phyloP scores from a whole-genome alignment of 1,140 invertebrate genomes.

The Lanistes nyassanus region DNA sequence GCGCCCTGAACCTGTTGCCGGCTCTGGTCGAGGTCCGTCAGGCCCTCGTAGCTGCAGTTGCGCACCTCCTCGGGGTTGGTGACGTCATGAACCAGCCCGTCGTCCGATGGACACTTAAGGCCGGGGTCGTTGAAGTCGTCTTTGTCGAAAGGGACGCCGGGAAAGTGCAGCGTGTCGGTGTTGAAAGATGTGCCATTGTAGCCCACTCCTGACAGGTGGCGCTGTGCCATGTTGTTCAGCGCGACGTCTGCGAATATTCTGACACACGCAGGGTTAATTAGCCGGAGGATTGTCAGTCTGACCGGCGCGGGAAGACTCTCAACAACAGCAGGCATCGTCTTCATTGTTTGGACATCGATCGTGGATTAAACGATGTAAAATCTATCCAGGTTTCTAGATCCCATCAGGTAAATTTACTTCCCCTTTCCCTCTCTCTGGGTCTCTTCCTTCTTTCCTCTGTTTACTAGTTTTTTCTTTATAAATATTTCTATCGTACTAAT shows the following conservation, averaged over 20 bases:
- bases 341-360: conserved; percentile 19
- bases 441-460: no score
- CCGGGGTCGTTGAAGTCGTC: conserved; percentile 36
- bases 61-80: conserved; percentile 60
- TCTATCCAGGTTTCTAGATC: background rate
- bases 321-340: conserved; percentile 43
- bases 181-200: conserved; percentile 54
- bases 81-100: conserved; percentile 52
- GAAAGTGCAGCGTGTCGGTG: conserved; percentile 59
- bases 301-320: conserved; percentile 35
- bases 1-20: conserved; percentile 57
- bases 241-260: conserved; percentile 44
- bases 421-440: no score
- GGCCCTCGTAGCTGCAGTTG: conserved; percentile 77
- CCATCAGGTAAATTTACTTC: no score
- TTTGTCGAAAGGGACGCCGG: conserved; percentile 68
- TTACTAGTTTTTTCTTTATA: no score
- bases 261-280: background rate
- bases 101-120: conserved; percentile 10
- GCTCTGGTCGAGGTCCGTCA: conserved; percentile 79
- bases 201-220: conserved; percentile 43
- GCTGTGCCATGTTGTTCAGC: conserved; percentile 71
- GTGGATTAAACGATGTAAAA: background rate
- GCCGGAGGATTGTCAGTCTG: background rate
- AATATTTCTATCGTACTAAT: no score